These are phyloP conservation scores for Vollenhovia emeryi DNA, from an alignment of 1,140 invertebrate species.

Conservation along the genomic window DNA sequence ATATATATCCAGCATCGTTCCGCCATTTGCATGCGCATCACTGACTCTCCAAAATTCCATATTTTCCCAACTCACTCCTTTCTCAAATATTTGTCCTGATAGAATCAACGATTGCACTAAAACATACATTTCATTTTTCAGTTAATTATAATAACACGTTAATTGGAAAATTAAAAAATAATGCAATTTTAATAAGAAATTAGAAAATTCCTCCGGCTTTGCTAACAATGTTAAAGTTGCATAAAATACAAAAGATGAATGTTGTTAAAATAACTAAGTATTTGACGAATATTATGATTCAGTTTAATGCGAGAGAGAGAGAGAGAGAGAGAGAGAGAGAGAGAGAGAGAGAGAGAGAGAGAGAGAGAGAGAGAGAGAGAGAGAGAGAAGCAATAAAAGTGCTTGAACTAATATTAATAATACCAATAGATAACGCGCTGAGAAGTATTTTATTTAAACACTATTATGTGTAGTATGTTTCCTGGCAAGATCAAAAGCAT, in stretches of 20 bases:
- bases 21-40: conserved; percentile 27
- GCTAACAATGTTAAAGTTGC: background rate
- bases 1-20: conserved; percentile 10
- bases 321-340: too few relatives aligned
- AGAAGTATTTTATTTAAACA: conserved; percentile 50
- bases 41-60: background rate
- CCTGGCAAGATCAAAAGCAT: conserved; percentile 75
- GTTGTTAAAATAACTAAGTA: background rate
- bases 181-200: background rate
- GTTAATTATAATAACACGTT: background rate
- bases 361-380: too few relatives aligned
- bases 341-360: too few relatives aligned
- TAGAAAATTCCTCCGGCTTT: background rate
- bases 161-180: background rate
- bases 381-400: background rate
- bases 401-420: background rate
- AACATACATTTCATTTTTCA: background rate
- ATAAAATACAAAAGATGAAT: background rate
- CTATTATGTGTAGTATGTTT: conserved; percentile 61
- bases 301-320: background rate
- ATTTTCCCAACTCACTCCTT: conserved; percentile 18
- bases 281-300: background rate
- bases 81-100: conserved; percentile 8
- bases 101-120: background rate
- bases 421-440: background rate